These are phyloP conservation scores for Cotesia chilonis DNA, from an alignment of 1,140 invertebrate genomes.

Conservation along the genomic window DNA sequence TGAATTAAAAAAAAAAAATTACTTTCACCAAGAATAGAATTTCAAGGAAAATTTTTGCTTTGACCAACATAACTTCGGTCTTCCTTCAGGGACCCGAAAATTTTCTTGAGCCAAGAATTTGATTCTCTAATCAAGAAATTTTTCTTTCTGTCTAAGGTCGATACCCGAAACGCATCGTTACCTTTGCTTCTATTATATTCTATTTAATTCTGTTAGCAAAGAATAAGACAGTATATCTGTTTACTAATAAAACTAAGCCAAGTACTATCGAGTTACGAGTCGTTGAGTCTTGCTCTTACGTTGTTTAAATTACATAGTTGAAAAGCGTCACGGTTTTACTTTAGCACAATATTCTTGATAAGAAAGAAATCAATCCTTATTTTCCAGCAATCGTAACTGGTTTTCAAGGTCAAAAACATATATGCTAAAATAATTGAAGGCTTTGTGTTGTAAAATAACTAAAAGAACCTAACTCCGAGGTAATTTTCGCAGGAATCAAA, in stretches of 20 bases:
- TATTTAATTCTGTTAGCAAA: too few species aligned
- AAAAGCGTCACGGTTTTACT: slow-evolving; percentile 22
- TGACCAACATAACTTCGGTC: too few species aligned
- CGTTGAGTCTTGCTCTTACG: slow-evolving; percentile 38
- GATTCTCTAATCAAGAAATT: too few species aligned
- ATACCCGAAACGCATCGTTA: slow-evolving; percentile 65
- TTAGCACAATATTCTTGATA: slow-evolving; percentile 6
- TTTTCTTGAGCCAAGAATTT: too few species aligned
- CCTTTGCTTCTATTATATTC: slow-evolving; percentile 27
- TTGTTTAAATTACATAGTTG: slow-evolving; percentile 33
- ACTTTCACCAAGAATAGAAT: too few species aligned
- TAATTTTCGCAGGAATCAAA: neutral
- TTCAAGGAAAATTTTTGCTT: too few species aligned
- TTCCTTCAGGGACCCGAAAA: too few species aligned
- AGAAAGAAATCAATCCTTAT: slow-evolving; percentile 26
- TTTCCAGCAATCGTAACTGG: slow-evolving; percentile 33
- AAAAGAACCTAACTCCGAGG: slow-evolving; percentile 6
- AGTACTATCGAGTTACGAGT: slow-evolving; percentile 52
- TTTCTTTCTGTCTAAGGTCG: slow-evolving; percentile 47
- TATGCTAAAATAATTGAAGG: slow-evolving; percentile 16
- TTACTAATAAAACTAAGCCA: slow-evolving; percentile 39
- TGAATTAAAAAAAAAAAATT: too few species aligned
- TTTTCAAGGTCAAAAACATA: slow-evolving; percentile 37
- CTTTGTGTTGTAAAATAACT: neutral
- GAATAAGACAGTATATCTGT: too few species aligned